These are phyloP conservation scores for Cephus nigrinus DNA, from an alignment of 2,888 invertebrate species.

Conservation along the genomic window DNA sequence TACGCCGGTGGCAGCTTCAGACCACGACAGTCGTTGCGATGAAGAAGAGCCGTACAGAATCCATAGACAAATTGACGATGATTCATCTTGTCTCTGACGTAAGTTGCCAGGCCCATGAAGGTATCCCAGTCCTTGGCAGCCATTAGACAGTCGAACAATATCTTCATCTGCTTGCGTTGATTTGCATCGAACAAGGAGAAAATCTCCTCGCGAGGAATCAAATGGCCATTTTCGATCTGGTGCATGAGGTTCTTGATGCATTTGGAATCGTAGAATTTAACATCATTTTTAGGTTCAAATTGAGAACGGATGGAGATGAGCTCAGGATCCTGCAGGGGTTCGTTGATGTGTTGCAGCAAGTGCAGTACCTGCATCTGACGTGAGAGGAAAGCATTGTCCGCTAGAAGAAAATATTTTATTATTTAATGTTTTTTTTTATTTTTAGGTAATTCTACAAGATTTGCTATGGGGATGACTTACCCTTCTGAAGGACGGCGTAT, in stretches of 20 bases:
- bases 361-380: slow-evolving; percentile 69
- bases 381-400: slow-evolving; percentile 67
- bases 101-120: slow-evolving; percentile 69
- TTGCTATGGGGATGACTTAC: neutral
- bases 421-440: neutral
- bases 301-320: slow-evolving; percentile 67
- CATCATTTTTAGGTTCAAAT: slow-evolving; percentile 43
- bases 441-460: slow-evolving; percentile 3
- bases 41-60: slow-evolving; percentile 69
- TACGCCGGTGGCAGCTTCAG: slow-evolving; percentile 71
- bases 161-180: slow-evolving; percentile 71
- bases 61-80: slow-evolving; percentile 72
- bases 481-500: neutral
- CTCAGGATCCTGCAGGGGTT: slow-evolving; percentile 69
- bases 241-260: slow-evolving; percentile 23
- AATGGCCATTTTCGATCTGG: slow-evolving; percentile 57
- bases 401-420: slow-evolving; percentile 47
- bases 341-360: slow-evolving; percentile 72
- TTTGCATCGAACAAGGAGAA: slow-evolving; percentile 72
- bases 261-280: slow-evolving; percentile 21
- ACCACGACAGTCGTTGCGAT: slow-evolving; percentile 68
- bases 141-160: slow-evolving; percentile 74
- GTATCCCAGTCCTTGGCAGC: slow-evolving; percentile 70
- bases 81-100: slow-evolving; percentile 69
- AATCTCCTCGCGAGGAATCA: slow-evolving; percentile 69